A percentile compares a stretch with the other conserved stretches of the same genome.
phyloP scores from a whole-genome alignment of 2,888 invertebrate genomes.

The Diaperis boleti region DNA sequence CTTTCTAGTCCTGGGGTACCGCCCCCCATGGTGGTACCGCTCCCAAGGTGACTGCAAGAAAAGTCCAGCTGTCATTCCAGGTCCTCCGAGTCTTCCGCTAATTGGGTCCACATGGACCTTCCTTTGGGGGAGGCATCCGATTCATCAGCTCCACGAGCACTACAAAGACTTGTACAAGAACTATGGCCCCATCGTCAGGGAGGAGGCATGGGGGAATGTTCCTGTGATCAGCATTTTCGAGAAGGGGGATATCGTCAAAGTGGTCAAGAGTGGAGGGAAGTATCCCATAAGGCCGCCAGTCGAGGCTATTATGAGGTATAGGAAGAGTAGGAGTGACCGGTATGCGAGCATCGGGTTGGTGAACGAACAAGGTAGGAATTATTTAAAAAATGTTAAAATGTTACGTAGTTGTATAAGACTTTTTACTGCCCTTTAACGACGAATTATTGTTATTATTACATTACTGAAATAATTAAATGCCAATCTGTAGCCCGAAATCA shows the following conservation, averaged over 20 bases:
- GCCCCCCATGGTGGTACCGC: conserved; percentile 59
- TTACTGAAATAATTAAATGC: too few relatives aligned
- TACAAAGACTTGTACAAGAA: conserved; percentile 80
- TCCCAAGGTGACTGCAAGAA: conserved; percentile 40
- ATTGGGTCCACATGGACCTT: conserved; percentile 87
- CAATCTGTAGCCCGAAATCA: too few relatives aligned
- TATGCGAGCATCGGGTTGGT: conserved; percentile 86
- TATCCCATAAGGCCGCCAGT: conserved; percentile 86
- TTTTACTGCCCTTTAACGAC: too few relatives aligned
- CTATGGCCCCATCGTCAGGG: conserved; percentile 83
- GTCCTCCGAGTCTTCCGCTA: conserved; percentile 79
- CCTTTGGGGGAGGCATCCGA: conserved; percentile 74
- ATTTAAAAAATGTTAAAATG: neutral
- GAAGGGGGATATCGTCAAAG: conserved; percentile 78
- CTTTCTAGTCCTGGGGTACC: conserved; percentile 57
- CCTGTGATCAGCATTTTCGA: conserved; percentile 81
- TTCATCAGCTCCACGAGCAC: conserved; percentile 82
- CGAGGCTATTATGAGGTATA: conserved; percentile 82
- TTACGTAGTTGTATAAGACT: too few relatives aligned
- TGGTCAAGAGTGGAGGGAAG: conserved; percentile 79
- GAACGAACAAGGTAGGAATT: conserved; percentile 77
- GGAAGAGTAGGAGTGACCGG: conserved; percentile 79
- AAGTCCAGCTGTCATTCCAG: conserved; percentile 72
- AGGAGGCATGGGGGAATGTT: conserved; percentile 80
- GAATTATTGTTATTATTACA: too few relatives aligned